Percentiles rank a stretch among this genome's conserved stretches.
Conservation (phyloP, 2,888 invertebrate genomes). For the Byasa hedistus region DNA sequence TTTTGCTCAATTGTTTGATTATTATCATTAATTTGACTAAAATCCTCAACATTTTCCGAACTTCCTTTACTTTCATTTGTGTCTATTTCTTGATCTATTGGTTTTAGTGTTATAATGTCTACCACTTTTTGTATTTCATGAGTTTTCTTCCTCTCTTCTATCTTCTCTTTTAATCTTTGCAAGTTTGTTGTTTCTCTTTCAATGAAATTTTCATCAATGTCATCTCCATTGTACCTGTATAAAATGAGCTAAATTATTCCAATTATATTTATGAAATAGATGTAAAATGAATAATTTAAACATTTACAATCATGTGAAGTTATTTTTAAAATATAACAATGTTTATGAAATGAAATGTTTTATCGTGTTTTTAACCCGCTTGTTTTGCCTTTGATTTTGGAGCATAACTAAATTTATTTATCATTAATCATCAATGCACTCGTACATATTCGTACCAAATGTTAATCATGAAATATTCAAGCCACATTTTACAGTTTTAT, state of each 20-base stretch:
- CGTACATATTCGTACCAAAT: too few relatives aligned
- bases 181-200: slow-evolving; percentile 79
- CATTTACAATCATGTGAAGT: not conserved
- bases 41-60: slow-evolving; percentile 32
- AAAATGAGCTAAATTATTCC: slow-evolving; percentile 17
- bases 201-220: slow-evolving; percentile 54
- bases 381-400: not conserved
- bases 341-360: not conserved
- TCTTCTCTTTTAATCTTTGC: slow-evolving; percentile 80
- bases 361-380: not conserved
- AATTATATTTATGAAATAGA: not conserved
- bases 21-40: slow-evolving; percentile 7
- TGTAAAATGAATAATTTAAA: not conserved
- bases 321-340: not conserved
- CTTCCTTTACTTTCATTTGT: slow-evolving; percentile 38
- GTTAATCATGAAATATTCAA: too few relatives aligned
- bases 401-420: not conserved
- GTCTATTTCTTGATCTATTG: slow-evolving; percentile 35
- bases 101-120: slow-evolving; percentile 44
- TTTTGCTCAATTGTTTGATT: slow-evolving; percentile 20
- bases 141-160: slow-evolving; percentile 77
- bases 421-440: not conserved
- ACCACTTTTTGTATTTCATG: slow-evolving; percentile 47
- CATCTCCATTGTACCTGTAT: slow-evolving; percentile 69
- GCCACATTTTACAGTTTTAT: too few relatives aligned